Conservation (phyloP, 2,888 invertebrate genomes). For the Xestia rhomboidea region DNA sequence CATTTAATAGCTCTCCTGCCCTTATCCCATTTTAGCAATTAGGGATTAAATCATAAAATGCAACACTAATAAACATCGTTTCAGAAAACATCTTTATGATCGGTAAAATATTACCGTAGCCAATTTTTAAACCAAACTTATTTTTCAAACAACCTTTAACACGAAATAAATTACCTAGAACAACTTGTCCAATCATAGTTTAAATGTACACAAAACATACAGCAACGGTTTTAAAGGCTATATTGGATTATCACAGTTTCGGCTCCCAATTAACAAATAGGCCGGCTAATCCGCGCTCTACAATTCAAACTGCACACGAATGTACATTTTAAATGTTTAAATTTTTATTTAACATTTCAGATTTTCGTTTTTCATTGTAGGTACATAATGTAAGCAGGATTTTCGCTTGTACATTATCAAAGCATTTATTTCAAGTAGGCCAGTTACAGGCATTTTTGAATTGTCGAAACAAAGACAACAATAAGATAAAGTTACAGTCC, state of each 20-base stretch:
- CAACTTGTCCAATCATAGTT: slow-evolving; percentile 32
- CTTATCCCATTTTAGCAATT: too few species aligned
- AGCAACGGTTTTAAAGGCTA: slow-evolving; percentile 43
- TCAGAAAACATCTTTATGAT: too few species aligned
- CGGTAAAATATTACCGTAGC: too few species aligned
- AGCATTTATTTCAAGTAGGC: too few species aligned
- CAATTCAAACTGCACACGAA: slow-evolving; percentile 38
- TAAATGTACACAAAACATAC: slow-evolving; percentile 42
- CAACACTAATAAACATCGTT: too few species aligned
- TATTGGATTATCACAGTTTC: slow-evolving; percentile 62
- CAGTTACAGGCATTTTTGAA: too few species aligned
- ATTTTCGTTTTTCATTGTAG: background rate
- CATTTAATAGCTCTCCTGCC: background rate
- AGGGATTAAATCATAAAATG: background rate
- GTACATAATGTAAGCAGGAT: too few species aligned
- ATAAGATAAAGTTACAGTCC: too few species aligned
- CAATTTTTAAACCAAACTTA: slow-evolving; percentile 6
- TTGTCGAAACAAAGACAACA: too few species aligned
- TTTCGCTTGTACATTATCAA: too few species aligned
- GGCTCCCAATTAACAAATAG: slow-evolving; percentile 61
- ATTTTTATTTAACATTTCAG: background rate
- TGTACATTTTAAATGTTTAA: slow-evolving; percentile 41
- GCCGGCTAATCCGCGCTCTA: slow-evolving; percentile 50
- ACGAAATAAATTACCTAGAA: slow-evolving; percentile 23
- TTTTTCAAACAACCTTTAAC: slow-evolving; percentile 7